Percentiles rank a stretch among this genome's conserved stretches.
Conservation (phyloP, 2,113 vertebrate species). For the Empidonax alnorum region DNA sequence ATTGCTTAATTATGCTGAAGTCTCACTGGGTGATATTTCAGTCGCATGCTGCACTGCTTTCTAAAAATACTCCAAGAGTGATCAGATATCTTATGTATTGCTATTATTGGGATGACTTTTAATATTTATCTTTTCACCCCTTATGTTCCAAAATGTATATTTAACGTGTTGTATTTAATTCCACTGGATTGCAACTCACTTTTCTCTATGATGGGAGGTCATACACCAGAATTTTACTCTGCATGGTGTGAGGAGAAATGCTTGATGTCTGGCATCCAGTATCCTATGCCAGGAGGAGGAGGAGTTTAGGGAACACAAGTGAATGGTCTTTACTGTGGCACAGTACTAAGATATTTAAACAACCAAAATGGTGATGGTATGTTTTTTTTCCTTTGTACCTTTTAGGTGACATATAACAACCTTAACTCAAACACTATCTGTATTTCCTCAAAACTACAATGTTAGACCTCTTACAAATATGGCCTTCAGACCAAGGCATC, state of each 20-base stretch:
- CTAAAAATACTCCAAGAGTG: conserved; percentile 46
- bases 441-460: not conserved
- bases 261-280: not conserved
- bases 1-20: conserved; percentile 62
- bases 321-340: not conserved
- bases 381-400: rapidly evolving
- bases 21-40: conserved; percentile 62
- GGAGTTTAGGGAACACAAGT: not conserved
- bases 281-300: not conserved
- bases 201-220: not conserved
- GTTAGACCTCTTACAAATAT: not conserved
- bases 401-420: not conserved
- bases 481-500: not conserved
- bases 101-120: conserved; percentile 50
- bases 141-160: conserved; percentile 17
- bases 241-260: not conserved
- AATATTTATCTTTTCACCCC: conserved; percentile 45
- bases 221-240: not conserved
- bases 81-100: conserved; percentile 19
- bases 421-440: not conserved
- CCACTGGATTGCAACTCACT: not conserved
- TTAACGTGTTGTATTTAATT: not conserved
- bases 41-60: not conserved
- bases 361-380: not conserved
- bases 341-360: not conserved